These are phyloP conservation scores for Atta colombica DNA, from an alignment of 1,140 invertebrate genomes.

Conservation along the genomic window DNA sequence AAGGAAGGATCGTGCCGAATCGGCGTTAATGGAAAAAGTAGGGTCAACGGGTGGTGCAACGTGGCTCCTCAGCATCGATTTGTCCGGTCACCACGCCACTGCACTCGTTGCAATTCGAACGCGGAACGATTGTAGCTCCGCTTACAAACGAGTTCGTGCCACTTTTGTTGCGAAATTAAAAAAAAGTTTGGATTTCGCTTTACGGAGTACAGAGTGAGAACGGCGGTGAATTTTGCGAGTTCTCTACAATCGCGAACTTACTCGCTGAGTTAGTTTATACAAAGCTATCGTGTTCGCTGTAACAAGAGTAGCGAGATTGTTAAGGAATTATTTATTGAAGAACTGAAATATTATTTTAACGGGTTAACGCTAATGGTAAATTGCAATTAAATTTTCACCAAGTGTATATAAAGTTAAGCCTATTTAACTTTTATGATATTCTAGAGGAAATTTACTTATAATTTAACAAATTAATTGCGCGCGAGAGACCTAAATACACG, in stretches of 20 bases:
- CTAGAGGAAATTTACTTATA: not conserved
- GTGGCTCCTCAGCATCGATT: slow-evolving; percentile 22
- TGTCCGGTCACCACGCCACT: slow-evolving; percentile 6
- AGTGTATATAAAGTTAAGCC: not conserved
- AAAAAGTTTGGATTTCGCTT: slow-evolving; percentile 20
- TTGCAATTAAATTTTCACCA: not conserved
- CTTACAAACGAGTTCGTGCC: slow-evolving; percentile 27
- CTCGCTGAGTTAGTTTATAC: not conserved
- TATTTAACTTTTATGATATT: not conserved
- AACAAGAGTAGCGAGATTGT: not conserved
- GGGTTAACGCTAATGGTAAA: not conserved
- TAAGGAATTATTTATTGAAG: not conserved
- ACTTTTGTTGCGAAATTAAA: slow-evolving; percentile 28
- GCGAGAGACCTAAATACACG: slow-evolving; percentile 27
- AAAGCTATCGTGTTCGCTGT: not conserved
- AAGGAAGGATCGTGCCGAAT: slow-evolving; percentile 64
- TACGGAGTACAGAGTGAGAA: not conserved
- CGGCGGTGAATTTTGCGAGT: not conserved
- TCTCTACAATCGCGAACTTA: not conserved
- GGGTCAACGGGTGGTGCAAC: slow-evolving; percentile 11
- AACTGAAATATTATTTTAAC: slow-evolving; percentile 7
- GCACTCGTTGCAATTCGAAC: slow-evolving; percentile 3
- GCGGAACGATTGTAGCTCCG: not conserved
- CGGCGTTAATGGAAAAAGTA: slow-evolving; percentile 59
- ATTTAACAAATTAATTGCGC: not conserved